Base-by-base conservation (phyloP, 2,797 vertebrate genomes). In the Xenops minutus region DNA sequence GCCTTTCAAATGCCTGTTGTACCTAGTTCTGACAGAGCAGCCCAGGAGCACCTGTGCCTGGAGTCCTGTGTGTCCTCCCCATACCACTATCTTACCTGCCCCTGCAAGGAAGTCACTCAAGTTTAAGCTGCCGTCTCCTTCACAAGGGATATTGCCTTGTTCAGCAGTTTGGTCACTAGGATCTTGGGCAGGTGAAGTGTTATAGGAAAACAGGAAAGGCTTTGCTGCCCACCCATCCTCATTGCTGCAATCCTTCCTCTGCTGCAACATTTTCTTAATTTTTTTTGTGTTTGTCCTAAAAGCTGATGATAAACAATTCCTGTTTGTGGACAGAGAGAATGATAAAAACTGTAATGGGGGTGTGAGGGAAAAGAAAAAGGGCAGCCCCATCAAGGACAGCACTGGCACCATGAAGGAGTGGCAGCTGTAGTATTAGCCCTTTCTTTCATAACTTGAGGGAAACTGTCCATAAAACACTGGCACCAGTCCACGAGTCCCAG, bases 121-220 rank as follows among this genome's bases (percentile, higher is more conserved):
- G n/a, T 48, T 75, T 58, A 67, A 77, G 61, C 51, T 77, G 15
- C 18, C 30, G 2, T 22, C 51, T 88, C 52, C 76, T 84, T 81
- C 54, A 10, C 9, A 18, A 62, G 52, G 15, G 6, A 1, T 32
- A 30, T 26, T 66, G 7, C 22, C 4, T 68, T 3, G 0, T 72
- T 58, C 29, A 13, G 26, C 39, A 49, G 11, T 74, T 74, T 3
- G 3, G 16, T 27, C 26, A 8, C 46, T 32, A 7, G 14, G 23
- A 67, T 69, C n/a, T 56, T 2, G 0, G 55, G 49, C 12, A 67
- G 56, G 56, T 0, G 1, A 71, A 30, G 22, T 20, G 7, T 68
- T 66, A 36, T 0, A 2, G 32, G 44, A 55, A 37, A 74, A 82
- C 1, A 4, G 36, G 18, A 77, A 48, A 85, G 32, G 14, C 44